phyloP scores from a whole-genome alignment of 2,797 vertebrate genomes.

The Hoplostethus atlanticus region DNA sequence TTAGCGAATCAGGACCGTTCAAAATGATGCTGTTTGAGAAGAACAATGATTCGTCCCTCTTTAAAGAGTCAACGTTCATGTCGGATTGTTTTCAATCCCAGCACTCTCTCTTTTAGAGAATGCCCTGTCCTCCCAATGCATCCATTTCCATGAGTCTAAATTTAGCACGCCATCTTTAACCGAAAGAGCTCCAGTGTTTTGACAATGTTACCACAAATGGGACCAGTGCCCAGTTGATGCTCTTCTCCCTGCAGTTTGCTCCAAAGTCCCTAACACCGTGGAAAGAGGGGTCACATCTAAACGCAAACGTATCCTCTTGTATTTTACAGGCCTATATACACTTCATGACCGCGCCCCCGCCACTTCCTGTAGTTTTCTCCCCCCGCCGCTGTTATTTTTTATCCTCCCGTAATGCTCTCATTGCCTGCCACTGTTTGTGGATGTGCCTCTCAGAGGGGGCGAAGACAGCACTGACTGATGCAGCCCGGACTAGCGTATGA shows the following conservation, averaged over 20 bases:
- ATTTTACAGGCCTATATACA: neutral
- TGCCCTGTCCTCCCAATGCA: neutral
- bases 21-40: neutral
- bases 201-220: neutral
- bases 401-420: constrained; percentile 7
- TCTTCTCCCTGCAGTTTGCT: neutral
- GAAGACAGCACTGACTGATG: constrained; percentile 48
- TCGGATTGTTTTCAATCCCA: neutral
- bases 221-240: neutral
- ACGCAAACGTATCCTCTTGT: neutral
- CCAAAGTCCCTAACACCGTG: neutral
- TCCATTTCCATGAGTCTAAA: neutral
- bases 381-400: neutral
- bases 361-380: neutral
- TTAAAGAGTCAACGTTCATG: no score
- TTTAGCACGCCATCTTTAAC: neutral
- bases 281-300: neutral
- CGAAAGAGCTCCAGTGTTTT: neutral
- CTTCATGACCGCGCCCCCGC: no score
- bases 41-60: no score
- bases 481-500: constrained; percentile 26
- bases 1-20: neutral
- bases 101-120: neutral
- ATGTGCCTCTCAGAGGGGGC: neutral
- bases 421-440: constrained; percentile 23